Conservation (phyloP, 2,113 vertebrate species). For the Clarias macrocephalus region DNA sequence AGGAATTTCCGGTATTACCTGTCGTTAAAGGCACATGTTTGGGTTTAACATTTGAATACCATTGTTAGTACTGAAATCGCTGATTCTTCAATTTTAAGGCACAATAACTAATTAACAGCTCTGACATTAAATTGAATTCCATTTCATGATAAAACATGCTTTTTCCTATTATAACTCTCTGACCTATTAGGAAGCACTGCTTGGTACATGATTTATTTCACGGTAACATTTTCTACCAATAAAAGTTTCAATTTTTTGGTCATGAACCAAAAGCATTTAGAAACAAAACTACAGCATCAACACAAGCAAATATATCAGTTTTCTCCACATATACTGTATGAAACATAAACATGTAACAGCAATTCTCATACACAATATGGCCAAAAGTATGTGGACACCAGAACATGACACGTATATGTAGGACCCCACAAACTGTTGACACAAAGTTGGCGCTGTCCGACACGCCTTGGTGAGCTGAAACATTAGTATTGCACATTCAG, state of each 20-base stretch:
- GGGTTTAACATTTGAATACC: no score
- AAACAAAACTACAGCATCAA: neutral
- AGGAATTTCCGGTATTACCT: neutral
- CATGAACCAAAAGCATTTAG: neutral
- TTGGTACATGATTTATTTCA: neutral
- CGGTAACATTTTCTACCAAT: neutral
- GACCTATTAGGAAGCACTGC: neutral
- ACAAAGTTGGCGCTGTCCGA: neutral
- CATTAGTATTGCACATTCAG: neutral
- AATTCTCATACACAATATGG: neutral
- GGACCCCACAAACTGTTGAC: neutral
- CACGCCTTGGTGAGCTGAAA: neutral
- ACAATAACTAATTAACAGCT: neutral
- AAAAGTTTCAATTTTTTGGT: neutral
- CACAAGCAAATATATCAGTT: neutral
- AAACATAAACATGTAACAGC: neutral
- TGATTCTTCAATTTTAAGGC: no score
- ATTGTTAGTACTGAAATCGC: neutral
- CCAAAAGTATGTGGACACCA: neutral
- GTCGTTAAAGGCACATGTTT: constrained; percentile 8
- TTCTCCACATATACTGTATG: neutral
- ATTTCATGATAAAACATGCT: neutral
- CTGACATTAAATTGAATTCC: neutral
- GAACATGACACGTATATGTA: neutral
- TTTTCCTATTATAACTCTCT: neutral